phyloP scores from a whole-genome alignment of 2,113 vertebrate species.

The Lycaon pictus region DNA sequence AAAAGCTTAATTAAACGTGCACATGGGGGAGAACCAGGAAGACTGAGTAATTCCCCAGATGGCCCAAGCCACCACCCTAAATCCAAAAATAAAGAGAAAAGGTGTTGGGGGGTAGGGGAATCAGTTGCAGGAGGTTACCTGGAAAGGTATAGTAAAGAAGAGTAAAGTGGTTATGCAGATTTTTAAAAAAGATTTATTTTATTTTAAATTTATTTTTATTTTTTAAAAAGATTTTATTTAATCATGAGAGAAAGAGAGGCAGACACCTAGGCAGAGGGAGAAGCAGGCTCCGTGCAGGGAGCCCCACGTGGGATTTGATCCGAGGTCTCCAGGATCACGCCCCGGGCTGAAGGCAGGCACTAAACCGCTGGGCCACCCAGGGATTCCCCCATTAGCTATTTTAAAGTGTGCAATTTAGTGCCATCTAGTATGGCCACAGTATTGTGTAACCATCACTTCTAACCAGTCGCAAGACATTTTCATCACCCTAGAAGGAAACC shows the following conservation, averaged over 20 bases:
- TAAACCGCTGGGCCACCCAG: not conserved
- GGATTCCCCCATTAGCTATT: not conserved
- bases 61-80: not conserved
- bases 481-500: not conserved
- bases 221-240: not conserved
- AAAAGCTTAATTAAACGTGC: not conserved
- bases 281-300: not conserved
- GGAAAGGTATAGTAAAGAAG: not conserved
- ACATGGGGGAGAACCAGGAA: not conserved
- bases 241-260: too few species aligned
- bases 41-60: not conserved
- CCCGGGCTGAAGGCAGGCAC: not conserved
- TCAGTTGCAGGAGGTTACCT: not conserved
- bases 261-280: not conserved
- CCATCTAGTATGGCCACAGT: not conserved
- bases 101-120: too few species aligned
- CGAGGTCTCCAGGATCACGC: not conserved
- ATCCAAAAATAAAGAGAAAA: not conserved
- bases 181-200: not conserved
- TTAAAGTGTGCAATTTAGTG: not conserved
- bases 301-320: too few species aligned
- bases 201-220: not conserved
- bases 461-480: slow-evolving; percentile 45
- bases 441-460: not conserved
- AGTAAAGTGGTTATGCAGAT: not conserved